phyloP scores from a whole-genome alignment of 2,797 vertebrate genomes.

The Coranthus polyacanthus region DNA sequence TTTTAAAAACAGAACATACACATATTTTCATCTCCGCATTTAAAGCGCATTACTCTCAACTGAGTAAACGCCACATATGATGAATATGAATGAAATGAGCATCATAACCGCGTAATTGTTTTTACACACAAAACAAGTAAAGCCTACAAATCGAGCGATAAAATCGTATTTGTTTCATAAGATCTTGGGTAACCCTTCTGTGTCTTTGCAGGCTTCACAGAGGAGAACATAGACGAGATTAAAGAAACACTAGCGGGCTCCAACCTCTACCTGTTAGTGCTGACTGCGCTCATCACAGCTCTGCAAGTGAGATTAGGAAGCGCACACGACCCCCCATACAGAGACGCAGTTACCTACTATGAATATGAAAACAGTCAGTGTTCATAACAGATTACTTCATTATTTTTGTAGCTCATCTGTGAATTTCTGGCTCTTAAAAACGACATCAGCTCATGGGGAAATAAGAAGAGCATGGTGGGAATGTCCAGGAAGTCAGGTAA shows the following conservation, averaged over 20 bases:
- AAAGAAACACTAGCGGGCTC: constrained; percentile 95
- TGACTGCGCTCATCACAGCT: constrained; percentile 93
- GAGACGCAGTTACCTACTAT: background rate
- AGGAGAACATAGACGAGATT: constrained; percentile 95
- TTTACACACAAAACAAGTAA: too few species aligned
- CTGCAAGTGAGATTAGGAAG: constrained; percentile 89
- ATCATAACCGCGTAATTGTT: too few species aligned
- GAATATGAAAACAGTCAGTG: background rate
- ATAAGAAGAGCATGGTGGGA: constrained; percentile 93
- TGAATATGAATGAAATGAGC: too few species aligned
- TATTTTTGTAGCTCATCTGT: constrained; percentile 89
- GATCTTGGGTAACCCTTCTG: too few species aligned
- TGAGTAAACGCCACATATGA: too few species aligned
- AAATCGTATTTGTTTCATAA: too few species aligned
- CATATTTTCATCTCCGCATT: too few species aligned
- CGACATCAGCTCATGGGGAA: constrained; percentile 94
- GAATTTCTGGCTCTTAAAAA: constrained; percentile 98
- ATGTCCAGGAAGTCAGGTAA: constrained; percentile 95
- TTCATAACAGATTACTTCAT: background rate
- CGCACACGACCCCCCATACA: background rate
- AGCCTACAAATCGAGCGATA: too few species aligned
- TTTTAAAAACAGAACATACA: too few species aligned
- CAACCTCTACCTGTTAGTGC: constrained; percentile 91
- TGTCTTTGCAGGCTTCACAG: constrained; percentile 90
- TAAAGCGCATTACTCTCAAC: too few species aligned